Conservation (phyloP, 2,113 vertebrate species). For the Struthio camelus region DNA sequence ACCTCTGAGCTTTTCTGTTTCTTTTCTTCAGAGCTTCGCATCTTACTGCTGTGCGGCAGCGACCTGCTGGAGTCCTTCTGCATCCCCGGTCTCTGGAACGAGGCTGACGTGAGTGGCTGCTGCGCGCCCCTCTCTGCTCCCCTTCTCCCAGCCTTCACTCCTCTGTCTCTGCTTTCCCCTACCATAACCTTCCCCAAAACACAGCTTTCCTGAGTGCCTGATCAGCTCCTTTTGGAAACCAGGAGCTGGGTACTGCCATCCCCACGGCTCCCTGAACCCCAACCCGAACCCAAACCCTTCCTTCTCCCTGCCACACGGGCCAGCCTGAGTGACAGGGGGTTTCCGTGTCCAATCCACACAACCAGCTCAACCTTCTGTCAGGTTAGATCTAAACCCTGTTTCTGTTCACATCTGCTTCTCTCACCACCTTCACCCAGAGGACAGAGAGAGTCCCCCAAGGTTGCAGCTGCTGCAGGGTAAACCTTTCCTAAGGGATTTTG, state of each 20-base stretch:
- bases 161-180: neutral
- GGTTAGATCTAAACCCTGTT: neutral
- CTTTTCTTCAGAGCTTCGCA: constrained; percentile 88
- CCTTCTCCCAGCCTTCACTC: neutral
- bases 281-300: neutral
- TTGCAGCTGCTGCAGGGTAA: neutral
- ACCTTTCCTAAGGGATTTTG: neutral
- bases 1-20: neutral
- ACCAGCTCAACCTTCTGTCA: neutral
- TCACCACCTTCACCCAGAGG: neutral
- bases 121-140: neutral
- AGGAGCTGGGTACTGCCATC: neutral
- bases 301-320: neutral
- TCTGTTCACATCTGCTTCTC: neutral
- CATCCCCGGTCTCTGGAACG: constrained; percentile 98
- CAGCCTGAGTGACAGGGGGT: neutral
- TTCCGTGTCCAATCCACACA: neutral
- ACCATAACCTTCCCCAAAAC: neutral
- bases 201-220: neutral
- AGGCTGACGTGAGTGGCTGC: constrained; percentile 90
- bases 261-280: neutral
- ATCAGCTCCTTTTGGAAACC: neutral
- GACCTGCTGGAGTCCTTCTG: constrained; percentile 99
- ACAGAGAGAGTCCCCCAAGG: no score
- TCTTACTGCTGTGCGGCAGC: constrained; percentile 96